Base-by-base conservation (phyloP, 2,113 vertebrate genomes). In the Dicerorhinus sumatrensis region DNA sequence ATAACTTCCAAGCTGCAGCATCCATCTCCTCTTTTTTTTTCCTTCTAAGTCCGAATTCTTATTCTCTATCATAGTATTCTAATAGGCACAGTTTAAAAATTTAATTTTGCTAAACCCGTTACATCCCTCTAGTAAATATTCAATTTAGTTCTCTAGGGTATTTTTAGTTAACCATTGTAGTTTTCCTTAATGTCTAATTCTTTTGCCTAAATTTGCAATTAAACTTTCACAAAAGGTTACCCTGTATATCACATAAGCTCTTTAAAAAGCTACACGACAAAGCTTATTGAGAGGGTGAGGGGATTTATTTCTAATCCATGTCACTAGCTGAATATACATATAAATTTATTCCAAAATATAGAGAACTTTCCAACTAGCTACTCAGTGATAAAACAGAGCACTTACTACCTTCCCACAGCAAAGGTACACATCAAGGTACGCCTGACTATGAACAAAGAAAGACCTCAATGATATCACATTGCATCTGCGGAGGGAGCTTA, bases 41-140 rank as follows among this genome's bases (percentile, higher is more conserved):
- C 39, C 46, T 79, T 88, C 39, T 92, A 83, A 94, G 70, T 2
- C 14, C 3, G 9, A 21, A 4, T 89, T 95, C n/a, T 81, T 97
- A 39, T 83, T 95, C 25, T 63, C 63, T 96, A 25, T 75, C 67
- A 79, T 11, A 69, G 54, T 73, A 89, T 95, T 94, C 25, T 94
- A 92, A 96, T 39, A 95, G 25, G 29, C 36, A 73, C 5, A 62
- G 7, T 69, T 91, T 83, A 81, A 91, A 87, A 95, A 42, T 93
- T 91, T 94, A 95, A 93, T 93, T 96, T 90, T 76, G 20, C 75
- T 92, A 81, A 89, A 48, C 10, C 33, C 88, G 33, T 31, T 60
- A 92, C 20, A 80, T 84, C 33, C 33, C 80, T 62, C 48, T 84
- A 92, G 58, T 87, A 97, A 91, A 93, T 94, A 96, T 93, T 91